These are phyloP conservation scores for Magallana angulata DNA, from an alignment of 1,140 invertebrate genomes.

Conservation along the genomic window DNA sequence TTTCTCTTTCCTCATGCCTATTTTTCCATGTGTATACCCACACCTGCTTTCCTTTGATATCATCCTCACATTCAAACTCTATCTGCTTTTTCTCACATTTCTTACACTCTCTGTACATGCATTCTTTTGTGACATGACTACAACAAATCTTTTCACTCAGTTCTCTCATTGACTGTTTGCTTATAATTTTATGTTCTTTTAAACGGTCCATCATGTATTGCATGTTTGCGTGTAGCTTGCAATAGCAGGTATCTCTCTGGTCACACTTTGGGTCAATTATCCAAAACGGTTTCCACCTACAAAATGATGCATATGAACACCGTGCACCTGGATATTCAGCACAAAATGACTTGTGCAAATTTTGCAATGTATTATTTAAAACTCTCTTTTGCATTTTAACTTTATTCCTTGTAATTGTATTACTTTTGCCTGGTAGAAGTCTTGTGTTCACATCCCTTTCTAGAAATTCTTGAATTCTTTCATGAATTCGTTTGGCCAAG, in stretches of 20 bases:
- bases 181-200: too few species aligned
- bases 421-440: conserved; percentile 30
- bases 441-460: conserved; percentile 35
- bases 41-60: conserved; percentile 7
- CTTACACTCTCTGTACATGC: conserved; percentile 58
- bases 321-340: not conserved
- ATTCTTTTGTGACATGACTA: conserved; percentile 31
- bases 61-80: not conserved
- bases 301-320: conserved; percentile 49
- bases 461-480: not conserved
- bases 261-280: conserved; percentile 48
- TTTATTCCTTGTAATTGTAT: conserved; percentile 46
- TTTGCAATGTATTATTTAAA: too few species aligned
- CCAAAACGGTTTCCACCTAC: conserved; percentile 48
- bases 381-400: conserved; percentile 47
- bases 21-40: conserved; percentile 39
- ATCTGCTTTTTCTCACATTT: conserved; percentile 53
- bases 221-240: conserved; percentile 53
- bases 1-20: conserved; percentile 46
- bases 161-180: not conserved
- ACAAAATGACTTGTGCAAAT: conserved; percentile 50
- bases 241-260: conserved; percentile 51
- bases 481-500: not conserved
- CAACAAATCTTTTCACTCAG: not conserved
- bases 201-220: conserved; percentile 39